Evolutionary conservation across 1,140 invertebrate species (phyloP).

Genomic region (Globodera rostochiensis): DNA sequence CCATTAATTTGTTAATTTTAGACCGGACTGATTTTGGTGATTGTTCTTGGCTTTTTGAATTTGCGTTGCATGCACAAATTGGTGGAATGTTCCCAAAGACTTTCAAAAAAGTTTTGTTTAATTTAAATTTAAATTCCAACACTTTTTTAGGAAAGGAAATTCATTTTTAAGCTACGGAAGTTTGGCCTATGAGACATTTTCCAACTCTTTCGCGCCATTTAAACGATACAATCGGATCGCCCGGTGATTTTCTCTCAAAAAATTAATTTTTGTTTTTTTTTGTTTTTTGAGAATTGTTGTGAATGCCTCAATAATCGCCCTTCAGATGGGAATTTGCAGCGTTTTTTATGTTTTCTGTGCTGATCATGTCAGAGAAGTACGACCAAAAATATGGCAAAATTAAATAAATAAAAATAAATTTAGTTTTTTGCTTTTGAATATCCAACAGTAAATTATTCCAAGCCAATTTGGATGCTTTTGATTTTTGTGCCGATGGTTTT

Average conservation of each 20-base stretch:
- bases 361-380: conserved; percentile 54
- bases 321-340: conserved; percentile 60
- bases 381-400: conserved; percentile 1
- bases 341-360: conserved; percentile 62
- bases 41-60: conserved; percentile 58
- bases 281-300: conserved; percentile 34
- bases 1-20: neutral
- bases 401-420: neutral
- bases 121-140: neutral
- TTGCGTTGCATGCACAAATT: conserved; percentile 57
- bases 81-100: conserved; percentile 57
- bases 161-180: conserved; percentile 55
- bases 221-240: conserved; percentile 31
- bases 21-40: conserved; percentile 49
- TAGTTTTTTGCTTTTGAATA: conserved; percentile 48
- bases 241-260: conserved; percentile 32
- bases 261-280: neutral
- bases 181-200: conserved; percentile 53
- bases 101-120: conserved; percentile 45
- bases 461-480: conserved; percentile 40
- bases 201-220: conserved; percentile 44
- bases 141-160: conserved; percentile 42
- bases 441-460: conserved; percentile 32
- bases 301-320: conserved; percentile 37
- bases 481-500: conserved; percentile 45